Conservation (phyloP, 2,797 vertebrate genomes). For the Cossypha dichroa region DNA sequence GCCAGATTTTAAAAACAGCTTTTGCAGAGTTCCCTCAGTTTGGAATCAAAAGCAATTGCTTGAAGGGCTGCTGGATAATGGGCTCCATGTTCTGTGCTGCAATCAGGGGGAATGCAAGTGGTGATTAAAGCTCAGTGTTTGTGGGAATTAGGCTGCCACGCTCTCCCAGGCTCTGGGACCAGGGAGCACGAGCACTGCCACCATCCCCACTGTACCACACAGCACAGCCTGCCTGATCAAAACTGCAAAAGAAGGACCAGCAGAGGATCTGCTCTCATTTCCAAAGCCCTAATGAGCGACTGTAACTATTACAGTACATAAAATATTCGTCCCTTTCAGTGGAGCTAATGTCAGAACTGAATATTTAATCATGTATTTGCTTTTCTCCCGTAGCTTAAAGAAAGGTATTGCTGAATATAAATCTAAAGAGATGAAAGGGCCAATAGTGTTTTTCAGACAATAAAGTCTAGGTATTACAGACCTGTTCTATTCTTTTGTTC, state of each 20-base stretch:
- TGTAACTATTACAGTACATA: not conserved
- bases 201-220: not conserved
- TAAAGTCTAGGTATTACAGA: not conserved
- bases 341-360: not conserved
- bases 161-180: not conserved
- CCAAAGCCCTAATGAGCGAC: not conserved
- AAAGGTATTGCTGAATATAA: constrained; percentile 1
- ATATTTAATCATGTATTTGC: constrained; percentile 30
- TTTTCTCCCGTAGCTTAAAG: not conserved
- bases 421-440: not conserved
- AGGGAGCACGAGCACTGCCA: not conserved
- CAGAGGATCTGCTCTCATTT: not conserved
- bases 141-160: not conserved
- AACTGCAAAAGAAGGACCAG: not conserved
- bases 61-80: not conserved
- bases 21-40: not conserved
- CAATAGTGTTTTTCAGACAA: not conserved
- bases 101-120: not conserved
- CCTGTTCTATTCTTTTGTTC: not conserved
- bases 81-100: not conserved
- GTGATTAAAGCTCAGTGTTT: not conserved
- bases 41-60: not conserved
- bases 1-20: not conserved
- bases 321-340: constrained; percentile 12
- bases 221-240: not conserved